These are phyloP conservation scores for Hedychridium roseum DNA, from an alignment of 2,888 invertebrate genomes.

Conservation along the genomic window DNA sequence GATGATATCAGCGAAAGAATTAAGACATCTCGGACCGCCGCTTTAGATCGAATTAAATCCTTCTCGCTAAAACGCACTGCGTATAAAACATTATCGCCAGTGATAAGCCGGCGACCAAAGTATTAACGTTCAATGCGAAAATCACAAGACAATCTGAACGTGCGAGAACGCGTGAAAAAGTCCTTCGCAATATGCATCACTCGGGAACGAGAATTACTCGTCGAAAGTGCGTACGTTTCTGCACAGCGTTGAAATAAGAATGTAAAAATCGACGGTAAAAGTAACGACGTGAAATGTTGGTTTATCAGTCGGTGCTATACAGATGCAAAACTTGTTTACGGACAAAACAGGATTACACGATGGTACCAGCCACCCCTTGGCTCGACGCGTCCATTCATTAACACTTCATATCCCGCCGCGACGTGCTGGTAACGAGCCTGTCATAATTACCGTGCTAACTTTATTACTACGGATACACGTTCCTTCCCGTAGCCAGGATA, in stretches of 20 bases:
- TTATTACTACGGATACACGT: slow-evolving; percentile 57
- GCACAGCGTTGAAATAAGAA: too few relatives aligned
- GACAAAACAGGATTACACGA: slow-evolving; percentile 49
- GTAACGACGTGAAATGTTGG: too few relatives aligned
- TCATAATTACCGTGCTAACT: slow-evolving; percentile 63
- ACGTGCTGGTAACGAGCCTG: slow-evolving; percentile 63
- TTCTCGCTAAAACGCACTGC: slow-evolving; percentile 22
- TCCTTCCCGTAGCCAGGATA: slow-evolving; percentile 38
- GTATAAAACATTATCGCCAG: slow-evolving; percentile 23
- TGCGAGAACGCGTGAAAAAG: too few relatives aligned
- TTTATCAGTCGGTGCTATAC: too few relatives aligned
- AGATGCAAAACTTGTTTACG: slow-evolving; percentile 37
- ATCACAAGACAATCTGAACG: too few relatives aligned
- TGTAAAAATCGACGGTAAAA: too few relatives aligned
- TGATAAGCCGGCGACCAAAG: too few relatives aligned
- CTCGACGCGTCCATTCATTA: slow-evolving; percentile 61
- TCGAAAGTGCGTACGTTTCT: too few relatives aligned
- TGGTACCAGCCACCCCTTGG: slow-evolving; percentile 60
- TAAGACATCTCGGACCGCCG: slow-evolving; percentile 28
- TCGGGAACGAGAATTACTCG: too few relatives aligned
- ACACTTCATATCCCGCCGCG: slow-evolving; percentile 61
- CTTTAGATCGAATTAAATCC: slow-evolving; percentile 29
- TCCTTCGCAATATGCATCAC: too few relatives aligned
- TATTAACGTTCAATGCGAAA: too few relatives aligned
- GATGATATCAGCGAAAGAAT: slow-evolving; percentile 37